Base-by-base conservation (phyloP, 2,113 vertebrate genomes). In the Gymnocephalus cernua region DNA sequence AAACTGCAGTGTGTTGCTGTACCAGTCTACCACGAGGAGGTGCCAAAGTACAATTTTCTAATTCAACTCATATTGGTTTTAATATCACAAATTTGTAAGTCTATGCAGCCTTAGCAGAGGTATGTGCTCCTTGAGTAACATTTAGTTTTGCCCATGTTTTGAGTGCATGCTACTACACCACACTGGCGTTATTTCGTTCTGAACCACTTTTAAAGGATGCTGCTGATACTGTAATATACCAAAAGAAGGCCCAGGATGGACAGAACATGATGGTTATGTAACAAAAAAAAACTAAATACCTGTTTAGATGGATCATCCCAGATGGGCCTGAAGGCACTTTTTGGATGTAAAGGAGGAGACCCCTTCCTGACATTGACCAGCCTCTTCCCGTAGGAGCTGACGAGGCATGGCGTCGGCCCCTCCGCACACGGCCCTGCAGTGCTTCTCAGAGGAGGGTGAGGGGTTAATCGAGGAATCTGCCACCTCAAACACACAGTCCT, bases 401-500 rank as follows among this genome's bases (percentile, higher is more conserved):
- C 27, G 2, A 83, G 88, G 32, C 89, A 88, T 0, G 89, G 90
- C 1, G 32, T 41, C 0, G 81, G 54, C 9, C 53, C 82, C 0
- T 85, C 84, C 19, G 4, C 54, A 3, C 84, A 41, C 5, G 89
- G 61, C 35, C 79, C 89, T 0, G 78, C 27, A 0, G 88, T 79
- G 54, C 41, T 86, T 29, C 91, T 84, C 13, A 85, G 61, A 2
- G 88, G 92, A 15, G 94, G 94, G 51, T 93, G 92, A 16, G 94
- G 94, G 9, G 93, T 93, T 3, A 91, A 6, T 15, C 94, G 86
- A 77, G 94, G 94, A 18, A 95, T 94, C 93, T 96, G 95, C 95
- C 94, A 95, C 75, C 93, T 90, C 74, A 93, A 85, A 72, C 92
- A 94, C 79, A 94, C 91, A 12, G 92, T 90, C 62, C 93, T 89